Conservation (phyloP, 2,797 vertebrate species). For the Amazonetta brasiliensis region DNA sequence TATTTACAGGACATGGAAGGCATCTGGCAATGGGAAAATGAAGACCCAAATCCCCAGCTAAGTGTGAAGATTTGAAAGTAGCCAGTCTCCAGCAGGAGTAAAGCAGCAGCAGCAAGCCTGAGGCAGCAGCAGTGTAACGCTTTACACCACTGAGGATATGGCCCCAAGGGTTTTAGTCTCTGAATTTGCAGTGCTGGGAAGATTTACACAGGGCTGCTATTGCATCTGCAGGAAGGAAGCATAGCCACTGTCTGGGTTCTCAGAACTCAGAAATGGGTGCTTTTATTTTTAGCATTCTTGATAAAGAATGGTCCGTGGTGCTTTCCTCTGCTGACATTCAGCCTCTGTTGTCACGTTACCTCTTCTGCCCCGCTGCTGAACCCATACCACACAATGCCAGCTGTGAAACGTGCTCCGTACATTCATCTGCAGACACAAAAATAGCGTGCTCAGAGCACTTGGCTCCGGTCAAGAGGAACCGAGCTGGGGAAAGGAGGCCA, state of each 20-base stretch:
- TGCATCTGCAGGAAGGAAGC: not conserved
- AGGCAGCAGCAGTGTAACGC: not conserved
- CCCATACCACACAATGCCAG: not conserved
- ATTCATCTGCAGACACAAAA: not conserved
- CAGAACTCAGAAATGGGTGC: not conserved
- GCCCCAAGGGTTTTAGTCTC: not conserved
- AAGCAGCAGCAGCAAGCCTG: not conserved
- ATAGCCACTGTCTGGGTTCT: not conserved
- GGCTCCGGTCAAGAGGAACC: accelerated
- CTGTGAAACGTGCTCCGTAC: not conserved
- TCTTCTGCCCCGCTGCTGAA: not conserved
- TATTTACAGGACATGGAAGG: not conserved
- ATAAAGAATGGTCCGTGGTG: not conserved
- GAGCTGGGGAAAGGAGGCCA: not conserved
- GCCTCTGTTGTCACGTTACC: not conserved
- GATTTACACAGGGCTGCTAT: not conserved
- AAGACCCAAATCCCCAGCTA: not conserved
- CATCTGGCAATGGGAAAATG: not conserved
- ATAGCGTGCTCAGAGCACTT: not conserved
- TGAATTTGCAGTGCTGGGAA: not conserved
- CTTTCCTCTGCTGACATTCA: not conserved
- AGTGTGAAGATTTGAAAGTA: not conserved
- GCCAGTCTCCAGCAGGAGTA: not conserved
- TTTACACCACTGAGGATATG: not conserved
- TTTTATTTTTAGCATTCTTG: not conserved